Conservation (phyloP, 2,797 vertebrate genomes). For the Hyperoplus lanceolatus region DNA sequence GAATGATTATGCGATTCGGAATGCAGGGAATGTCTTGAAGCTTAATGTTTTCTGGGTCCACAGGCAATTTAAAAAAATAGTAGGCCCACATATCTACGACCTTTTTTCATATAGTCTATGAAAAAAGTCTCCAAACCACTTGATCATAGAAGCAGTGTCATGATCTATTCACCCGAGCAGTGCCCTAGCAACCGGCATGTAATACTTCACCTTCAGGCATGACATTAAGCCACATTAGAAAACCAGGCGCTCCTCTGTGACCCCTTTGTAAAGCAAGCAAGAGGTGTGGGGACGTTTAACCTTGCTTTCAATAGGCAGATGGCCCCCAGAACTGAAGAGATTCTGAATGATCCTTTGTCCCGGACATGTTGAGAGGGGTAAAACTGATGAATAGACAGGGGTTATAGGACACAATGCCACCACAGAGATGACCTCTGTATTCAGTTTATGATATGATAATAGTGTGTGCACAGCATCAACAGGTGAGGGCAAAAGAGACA, state of each 20-base stretch:
- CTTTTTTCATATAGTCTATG: no score
- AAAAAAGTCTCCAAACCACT: no score
- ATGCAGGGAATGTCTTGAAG: no score
- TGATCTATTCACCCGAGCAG: background rate
- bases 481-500: background rate
- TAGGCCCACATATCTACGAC: no score
- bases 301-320: slow-evolving; percentile 21
- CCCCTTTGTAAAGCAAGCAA: background rate
- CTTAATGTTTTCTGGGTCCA: no score
- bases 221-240: slow-evolving; percentile 32
- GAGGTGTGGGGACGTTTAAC: slow-evolving; percentile 20
- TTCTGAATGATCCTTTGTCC: background rate
- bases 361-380: background rate
- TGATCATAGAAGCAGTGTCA: background rate
- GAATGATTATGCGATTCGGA: no score
- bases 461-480: background rate
- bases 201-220: slow-evolving; percentile 17
- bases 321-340: background rate
- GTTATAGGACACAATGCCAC: background rate
- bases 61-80: no score
- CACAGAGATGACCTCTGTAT: background rate
- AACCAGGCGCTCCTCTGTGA: background rate
- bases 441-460: background rate
- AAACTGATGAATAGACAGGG: background rate
- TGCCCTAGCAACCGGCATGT: slow-evolving; percentile 1